Conservation (phyloP, 2,797 vertebrate genomes). For the Pseudocheirus occidentalis region DNA sequence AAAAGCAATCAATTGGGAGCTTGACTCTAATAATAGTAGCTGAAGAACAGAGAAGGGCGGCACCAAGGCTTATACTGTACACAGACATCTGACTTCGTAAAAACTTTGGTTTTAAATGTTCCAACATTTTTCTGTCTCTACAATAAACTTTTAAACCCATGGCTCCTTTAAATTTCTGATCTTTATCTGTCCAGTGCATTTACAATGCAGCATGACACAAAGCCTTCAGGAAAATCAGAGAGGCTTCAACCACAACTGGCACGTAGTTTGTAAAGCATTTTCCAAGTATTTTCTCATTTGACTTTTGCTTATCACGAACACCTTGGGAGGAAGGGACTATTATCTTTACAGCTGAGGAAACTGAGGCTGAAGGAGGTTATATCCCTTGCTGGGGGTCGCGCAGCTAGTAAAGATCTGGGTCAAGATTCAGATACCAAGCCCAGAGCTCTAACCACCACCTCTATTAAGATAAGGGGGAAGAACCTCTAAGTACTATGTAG, state of each 20-base stretch:
- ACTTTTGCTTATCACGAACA: neutral
- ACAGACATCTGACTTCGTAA: slow-evolving; percentile 65
- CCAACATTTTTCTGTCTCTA: slow-evolving; percentile 68
- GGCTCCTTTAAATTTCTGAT: slow-evolving; percentile 26
- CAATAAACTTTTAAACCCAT: slow-evolving; percentile 79
- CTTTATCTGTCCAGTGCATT: neutral
- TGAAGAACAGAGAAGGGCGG: slow-evolving; percentile 47
- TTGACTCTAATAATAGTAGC: neutral
- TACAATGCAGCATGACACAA: slow-evolving; percentile 3
- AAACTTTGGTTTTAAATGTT: slow-evolving; percentile 67
- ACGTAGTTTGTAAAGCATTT: neutral
- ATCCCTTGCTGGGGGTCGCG: neutral
- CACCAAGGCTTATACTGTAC: slow-evolving; percentile 55
- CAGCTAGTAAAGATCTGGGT: neutral
- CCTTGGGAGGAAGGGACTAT: neutral
- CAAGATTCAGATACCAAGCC: neutral
- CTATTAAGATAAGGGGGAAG: slow-evolving; percentile 6
- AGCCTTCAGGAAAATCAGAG: neutral
- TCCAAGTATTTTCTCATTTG: neutral
- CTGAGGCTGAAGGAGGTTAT: neutral
- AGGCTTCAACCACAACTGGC: neutral
- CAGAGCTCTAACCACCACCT: neutral
- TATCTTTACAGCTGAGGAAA: neutral
- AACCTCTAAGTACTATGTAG: neutral
- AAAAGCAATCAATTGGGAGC: slow-evolving; percentile 59